Evolutionary conservation across 2,888 invertebrate genomes (phyloP), one percentile per base, ranked within the genome.

Genomic region (Ectemnius continuus): DNA sequence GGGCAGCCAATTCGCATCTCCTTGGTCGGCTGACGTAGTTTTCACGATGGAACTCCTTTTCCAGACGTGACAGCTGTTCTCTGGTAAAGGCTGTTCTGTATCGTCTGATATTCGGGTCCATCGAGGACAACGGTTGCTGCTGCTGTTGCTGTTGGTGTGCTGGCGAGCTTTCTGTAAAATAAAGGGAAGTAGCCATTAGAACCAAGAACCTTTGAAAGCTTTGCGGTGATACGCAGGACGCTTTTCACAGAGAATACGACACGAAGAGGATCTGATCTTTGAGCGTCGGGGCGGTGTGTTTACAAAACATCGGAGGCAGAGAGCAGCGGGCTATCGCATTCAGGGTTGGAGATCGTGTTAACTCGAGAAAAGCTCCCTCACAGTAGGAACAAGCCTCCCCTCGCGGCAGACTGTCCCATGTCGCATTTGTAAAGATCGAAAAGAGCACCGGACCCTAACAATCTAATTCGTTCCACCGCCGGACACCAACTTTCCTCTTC

Each of bases 51-150:
- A 99, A 99, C 91, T 99, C 99, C 86, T 98, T 97, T 92, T 99
- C 99, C 67, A 99, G 92, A 14, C 97, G 93, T 0, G 94, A 95
- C 58, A 99, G 92, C 90, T 99, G 99, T 89, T 99, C 99, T 13
- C 98, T 92, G 0, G 98, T 98, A 91, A 99, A 99, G 0, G 99
- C 99, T 0, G 99, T 99, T 61, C 99, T 93, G 91, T 99, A 99
- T 67, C 99, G 93, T 73, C 98, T 94, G 83, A 95, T 95, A 84
- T 94, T 94, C 16, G 94, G 94, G 86, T 95, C 95, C 80, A 89
- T 85, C 0, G 86, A 76, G 0, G 85, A 75, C 36, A 86, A 46
- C 0, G 71, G 47, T 4, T 72, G 72, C 14, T 80, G 80, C 8
- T 73, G 66, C n/a, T 63, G 63, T 8, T 80, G 79, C n/a, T 75